These are phyloP conservation scores for Mormyrops boulengeri DNA, from an alignment of 2,797 vertebrate genomes.

Conservation along the genomic window DNA sequence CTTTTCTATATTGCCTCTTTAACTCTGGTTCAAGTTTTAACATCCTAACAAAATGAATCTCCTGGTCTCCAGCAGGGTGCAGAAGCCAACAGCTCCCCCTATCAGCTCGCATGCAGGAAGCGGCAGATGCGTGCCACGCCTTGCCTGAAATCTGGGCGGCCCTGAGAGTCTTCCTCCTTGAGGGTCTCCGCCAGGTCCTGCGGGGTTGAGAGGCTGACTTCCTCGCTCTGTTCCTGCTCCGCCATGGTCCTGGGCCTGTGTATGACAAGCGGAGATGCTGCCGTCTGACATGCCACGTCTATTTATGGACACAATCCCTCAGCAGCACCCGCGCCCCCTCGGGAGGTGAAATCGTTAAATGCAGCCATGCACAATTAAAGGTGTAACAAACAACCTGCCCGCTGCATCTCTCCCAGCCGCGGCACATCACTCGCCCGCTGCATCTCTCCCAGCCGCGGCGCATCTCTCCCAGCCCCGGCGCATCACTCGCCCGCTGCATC, in stretches of 20 bases:
- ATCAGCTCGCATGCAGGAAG: not conserved
- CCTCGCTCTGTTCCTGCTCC: slow-evolving; percentile 51
- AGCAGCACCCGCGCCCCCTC: not conserved
- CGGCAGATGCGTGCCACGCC: slow-evolving; percentile 23
- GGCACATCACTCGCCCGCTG: not conserved
- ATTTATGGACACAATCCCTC: not conserved
- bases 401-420: not conserved
- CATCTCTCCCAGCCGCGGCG: not conserved
- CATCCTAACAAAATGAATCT: not conserved
- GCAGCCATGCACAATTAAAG: slow-evolving; percentile 14
- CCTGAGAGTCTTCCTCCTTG: slow-evolving; percentile 55
- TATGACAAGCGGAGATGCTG: not conserved
- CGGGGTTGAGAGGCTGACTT: slow-evolving; percentile 40
- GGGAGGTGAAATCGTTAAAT: not conserved
- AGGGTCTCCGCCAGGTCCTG: slow-evolving; percentile 45
- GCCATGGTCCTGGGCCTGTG: slow-evolving; percentile 43
- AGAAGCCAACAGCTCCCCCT: not conserved
- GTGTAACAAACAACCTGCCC: slow-evolving; percentile 16
- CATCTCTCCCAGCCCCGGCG: too few species aligned
- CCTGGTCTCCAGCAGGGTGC: not conserved
- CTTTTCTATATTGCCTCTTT: not conserved
- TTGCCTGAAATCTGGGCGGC: slow-evolving; percentile 53
- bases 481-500: not conserved
- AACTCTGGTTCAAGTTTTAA: not conserved
- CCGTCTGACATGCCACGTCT: not conserved